A percentile compares a stretch with the other conserved stretches of the same genome.
phyloP scores from a whole-genome alignment of 23 tunicate genomes.

The Oikopleura albicans region DNA sequence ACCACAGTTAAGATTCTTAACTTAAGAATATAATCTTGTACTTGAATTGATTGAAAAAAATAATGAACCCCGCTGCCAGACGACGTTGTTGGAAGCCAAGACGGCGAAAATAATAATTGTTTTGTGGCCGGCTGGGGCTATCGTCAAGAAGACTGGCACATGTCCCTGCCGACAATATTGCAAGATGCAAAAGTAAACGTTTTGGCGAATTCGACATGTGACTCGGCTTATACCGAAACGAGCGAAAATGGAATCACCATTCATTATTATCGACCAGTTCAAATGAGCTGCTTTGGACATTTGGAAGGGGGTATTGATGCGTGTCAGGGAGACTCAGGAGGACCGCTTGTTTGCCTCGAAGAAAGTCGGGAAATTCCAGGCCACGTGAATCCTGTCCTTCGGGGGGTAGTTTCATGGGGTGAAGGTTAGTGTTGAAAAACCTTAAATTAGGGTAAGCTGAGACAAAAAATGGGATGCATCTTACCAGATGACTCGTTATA shows the following conservation, averaged over 20 bases:
- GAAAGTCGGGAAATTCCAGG: background rate
- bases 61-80: background rate
- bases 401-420: background rate
- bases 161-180: background rate
- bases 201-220: background rate
- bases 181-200: background rate
- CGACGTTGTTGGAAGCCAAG: background rate
- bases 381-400: background rate
- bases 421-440: too few species aligned
- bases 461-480: too few species aligned
- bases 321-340: background rate
- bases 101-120: background rate
- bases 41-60: too few species aligned
- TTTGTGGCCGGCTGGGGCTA: background rate
- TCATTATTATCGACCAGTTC: background rate
- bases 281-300: background rate
- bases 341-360: background rate
- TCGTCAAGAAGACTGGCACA: background rate
- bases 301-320: background rate
- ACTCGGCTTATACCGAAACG: background rate
- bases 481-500: too few species aligned
- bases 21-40: too few species aligned
- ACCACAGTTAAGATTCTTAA: too few species aligned
- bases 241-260: too few species aligned
- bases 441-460: too few species aligned